Base-by-base conservation (phyloP, 2,113 vertebrate genomes). In the Sinocyclocheilus grahami region DNA sequence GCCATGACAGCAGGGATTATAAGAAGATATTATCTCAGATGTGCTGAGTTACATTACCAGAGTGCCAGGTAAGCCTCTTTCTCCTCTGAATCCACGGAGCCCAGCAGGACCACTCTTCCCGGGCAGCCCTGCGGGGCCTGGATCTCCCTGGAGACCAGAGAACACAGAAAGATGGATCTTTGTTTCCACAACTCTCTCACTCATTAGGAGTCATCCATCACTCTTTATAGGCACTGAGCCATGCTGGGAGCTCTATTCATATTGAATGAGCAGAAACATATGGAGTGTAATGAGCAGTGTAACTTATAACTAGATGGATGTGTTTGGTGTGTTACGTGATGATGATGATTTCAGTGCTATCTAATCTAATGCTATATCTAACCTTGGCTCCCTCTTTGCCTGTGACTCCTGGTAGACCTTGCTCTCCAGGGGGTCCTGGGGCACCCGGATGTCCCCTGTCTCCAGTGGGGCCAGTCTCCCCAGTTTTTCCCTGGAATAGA, bases 321-420 rank as follows among this genome's bases (percentile, higher is more conserved):
- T 24, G 42, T 51, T 51, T 81, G 24, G 5, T 10, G 22, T 82
- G 20, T 67, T 84, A 27, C n/a, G 71, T 78, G 62, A 42, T 63
- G 83, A 90, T 81, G 80, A 72, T 71, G 62, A 88, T 81, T 48
- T 53, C 83, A 71, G 84, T 83, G 51, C 79, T 90, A 85, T 42
- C 42, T 42, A 8, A 42, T 42, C 42, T 42, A 42, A 42, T 42
- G 42, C 42, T 42, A 79, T 77, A 13, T 85, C 93, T 92, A 88
- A 98, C 97, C 96, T 98, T 98, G 75, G 93, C 84, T 6, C 97
- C 97, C 88, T 99, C 97, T 80, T 95, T 95, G 86, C 97, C 97
- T 0, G 97, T 95, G 37, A 90, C 33, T 76, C 97, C 97, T 0
- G 97, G 97, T 67, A 99, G 94, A 24, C 97, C 97, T 42, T 96